phyloP scores from a whole-genome alignment of 2,113 vertebrate species.

The Mobula birostris region DNA sequence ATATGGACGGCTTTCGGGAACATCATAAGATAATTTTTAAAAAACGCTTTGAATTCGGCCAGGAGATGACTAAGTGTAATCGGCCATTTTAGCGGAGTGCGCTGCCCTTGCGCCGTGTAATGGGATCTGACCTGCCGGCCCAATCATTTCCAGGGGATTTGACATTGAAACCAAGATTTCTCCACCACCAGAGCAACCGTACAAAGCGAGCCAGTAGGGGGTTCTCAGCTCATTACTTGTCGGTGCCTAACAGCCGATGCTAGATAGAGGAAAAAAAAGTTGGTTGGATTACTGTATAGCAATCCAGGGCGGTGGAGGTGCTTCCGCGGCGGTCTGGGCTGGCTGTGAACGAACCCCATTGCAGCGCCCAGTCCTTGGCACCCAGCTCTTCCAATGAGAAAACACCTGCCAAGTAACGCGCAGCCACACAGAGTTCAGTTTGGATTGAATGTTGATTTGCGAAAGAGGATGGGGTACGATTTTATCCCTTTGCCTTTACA shows the following conservation, averaged over 20 bases:
- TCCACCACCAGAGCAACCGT: background rate
- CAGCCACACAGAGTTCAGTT: background rate
- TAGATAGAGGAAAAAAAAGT: background rate
- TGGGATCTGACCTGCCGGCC: constrained; percentile 5
- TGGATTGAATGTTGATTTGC: background rate
- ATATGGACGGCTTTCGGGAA: background rate
- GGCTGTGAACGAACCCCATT: background rate
- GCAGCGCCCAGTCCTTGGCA: background rate
- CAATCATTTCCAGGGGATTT: background rate
- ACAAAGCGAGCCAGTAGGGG: background rate
- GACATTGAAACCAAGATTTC: background rate
- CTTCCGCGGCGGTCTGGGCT: background rate
- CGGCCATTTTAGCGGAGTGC: constrained; percentile 23
- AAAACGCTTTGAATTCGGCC: background rate
- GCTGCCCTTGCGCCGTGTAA: background rate
- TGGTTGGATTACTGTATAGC: background rate
- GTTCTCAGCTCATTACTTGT: background rate
- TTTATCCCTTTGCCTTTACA: background rate
- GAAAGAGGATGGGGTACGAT: background rate
- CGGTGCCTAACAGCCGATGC: background rate
- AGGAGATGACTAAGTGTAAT: background rate
- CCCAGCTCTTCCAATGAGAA: background rate
- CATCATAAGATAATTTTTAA: too few species aligned
- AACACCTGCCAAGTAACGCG: background rate
- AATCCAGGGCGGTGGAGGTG: background rate